Evolutionary conservation across 2,797 vertebrate genomes (phyloP), one percentile per base, ranked within the genome.

Genomic region (Columba guinea): DNA sequence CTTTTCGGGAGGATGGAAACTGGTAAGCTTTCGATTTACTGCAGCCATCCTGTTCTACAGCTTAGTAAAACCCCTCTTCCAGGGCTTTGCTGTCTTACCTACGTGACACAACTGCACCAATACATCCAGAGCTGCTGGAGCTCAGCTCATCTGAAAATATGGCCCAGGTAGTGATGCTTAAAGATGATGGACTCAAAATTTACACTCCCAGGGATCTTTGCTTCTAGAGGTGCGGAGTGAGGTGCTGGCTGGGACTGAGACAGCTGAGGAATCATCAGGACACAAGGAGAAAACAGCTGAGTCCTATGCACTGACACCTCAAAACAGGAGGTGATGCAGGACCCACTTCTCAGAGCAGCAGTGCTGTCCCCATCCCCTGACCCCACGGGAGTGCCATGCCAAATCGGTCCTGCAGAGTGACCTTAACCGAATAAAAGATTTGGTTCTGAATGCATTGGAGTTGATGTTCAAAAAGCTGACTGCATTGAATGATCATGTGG

Each of bases 11-110:
- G 79, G 94, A 89, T 91, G 91, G 89, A 97, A 96, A 96, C 41
- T 89, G 93, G 94, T 94, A 65, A 94, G 93, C 71, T 90, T 92
- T 94, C 77, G 78, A 76, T 82, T 83, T 93, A 89, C 68, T 95
- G 90, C 89, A 95, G 94, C 92, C 92, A 91, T 89, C 84, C 93
- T 77, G 84, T 71, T 94, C 85, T 92, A 78, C 41, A 83, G 79
- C 87, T 97, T 28, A 89, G 74, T 26, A 86, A 89, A 96, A 63
- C 27, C 65, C 87, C 88, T 96, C 69, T 23, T 59, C 51, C 44
- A 44, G 35, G 63, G 39, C 58, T 87, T 48, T 71, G 74, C 82
- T 94, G 1, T 81, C 77, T 22, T 10, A 81, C 52, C 63, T 53
- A 28, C 0, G 0, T 23, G 63, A 69, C 79, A 71, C 12, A 4